A percentile compares a stretch with the other conserved stretches of the same genome.
These are phyloP conservation scores for Calliphora vicina DNA, from an alignment of 1,140 invertebrate species.

Conservation along the genomic window DNA sequence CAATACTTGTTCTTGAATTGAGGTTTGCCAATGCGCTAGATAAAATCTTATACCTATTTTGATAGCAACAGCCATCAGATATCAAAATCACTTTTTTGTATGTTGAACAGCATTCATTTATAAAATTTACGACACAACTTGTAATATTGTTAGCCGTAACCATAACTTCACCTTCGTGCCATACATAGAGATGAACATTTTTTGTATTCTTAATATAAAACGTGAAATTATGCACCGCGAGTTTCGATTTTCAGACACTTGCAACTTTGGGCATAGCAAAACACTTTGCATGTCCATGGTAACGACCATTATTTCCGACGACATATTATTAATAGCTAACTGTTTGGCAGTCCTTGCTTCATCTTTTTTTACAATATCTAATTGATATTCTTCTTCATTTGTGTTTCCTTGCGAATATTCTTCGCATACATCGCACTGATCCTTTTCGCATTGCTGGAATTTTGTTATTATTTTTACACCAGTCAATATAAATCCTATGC, in stretches of 20 bases:
- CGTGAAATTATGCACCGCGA: background rate
- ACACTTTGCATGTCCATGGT: too few species aligned
- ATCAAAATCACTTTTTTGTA: background rate
- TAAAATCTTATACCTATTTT: background rate
- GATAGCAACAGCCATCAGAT: constrained; percentile 2
- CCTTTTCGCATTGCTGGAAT: background rate
- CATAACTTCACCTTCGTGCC: constrained; percentile 2
- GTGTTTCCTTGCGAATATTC: too few species aligned
- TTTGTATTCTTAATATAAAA: background rate
- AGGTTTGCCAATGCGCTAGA: background rate
- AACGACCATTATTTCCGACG: too few species aligned
- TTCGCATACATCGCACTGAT: background rate
- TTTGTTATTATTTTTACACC: background rate
- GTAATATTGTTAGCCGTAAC: background rate
- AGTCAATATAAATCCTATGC: too few species aligned
- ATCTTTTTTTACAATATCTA: background rate
- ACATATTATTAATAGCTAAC: too few species aligned
- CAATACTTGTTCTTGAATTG: too few species aligned
- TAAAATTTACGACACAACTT: background rate
- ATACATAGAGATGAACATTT: too few species aligned
- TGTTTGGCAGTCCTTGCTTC: background rate
- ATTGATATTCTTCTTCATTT: background rate
- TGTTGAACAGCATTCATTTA: background rate
- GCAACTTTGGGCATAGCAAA: background rate
- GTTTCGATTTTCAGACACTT: background rate